Conservation (phyloP, 2,797 vertebrate genomes). For the Serranus cabrilla region DNA sequence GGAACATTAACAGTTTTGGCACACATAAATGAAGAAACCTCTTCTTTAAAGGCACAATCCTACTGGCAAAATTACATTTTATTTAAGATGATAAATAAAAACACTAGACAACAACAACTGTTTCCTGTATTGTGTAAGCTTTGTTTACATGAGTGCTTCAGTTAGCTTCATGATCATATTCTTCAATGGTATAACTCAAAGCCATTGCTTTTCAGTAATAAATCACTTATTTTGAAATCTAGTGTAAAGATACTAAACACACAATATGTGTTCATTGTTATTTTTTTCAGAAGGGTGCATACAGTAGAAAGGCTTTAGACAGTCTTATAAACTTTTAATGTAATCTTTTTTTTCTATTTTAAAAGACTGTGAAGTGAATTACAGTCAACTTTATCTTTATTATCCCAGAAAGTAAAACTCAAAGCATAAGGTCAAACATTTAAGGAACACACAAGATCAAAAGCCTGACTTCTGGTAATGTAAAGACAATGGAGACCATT, state of each 20-base stretch:
- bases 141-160: background rate
- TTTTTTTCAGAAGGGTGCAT: background rate
- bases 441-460: slow-evolving; percentile 1
- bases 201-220: background rate
- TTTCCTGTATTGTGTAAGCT: background rate
- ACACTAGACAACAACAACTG: background rate
- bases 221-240: background rate
- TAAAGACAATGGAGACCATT: slow-evolving; percentile 13
- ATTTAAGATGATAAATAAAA: background rate
- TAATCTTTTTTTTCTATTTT: slow-evolving; percentile 1
- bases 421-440: slow-evolving; percentile 4
- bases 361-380: no score
- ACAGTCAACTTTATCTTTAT: background rate
- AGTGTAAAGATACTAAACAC: background rate
- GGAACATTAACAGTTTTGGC: background rate
- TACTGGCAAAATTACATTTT: background rate
- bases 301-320: background rate
- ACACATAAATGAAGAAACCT: background rate
- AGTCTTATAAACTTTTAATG: background rate
- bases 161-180: background rate
- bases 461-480: background rate
- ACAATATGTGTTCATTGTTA: background rate
- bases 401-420: background rate
- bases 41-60: background rate
- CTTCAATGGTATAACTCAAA: background rate